Evolutionary conservation across 1,140 invertebrate genomes (phyloP).

Genomic region (Anagrus nilaparvatae): DNA sequence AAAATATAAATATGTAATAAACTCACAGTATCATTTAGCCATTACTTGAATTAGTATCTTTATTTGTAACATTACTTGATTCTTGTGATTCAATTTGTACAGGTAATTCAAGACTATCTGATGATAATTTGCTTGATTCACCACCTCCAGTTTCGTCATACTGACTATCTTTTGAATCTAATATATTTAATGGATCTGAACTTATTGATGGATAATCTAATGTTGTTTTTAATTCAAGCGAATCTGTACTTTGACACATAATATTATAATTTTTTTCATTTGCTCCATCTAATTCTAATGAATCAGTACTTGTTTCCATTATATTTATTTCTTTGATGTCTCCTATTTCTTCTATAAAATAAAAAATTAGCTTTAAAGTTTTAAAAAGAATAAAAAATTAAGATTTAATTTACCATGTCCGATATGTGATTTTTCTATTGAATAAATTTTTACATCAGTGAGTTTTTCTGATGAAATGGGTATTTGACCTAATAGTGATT

Average conservation of each 20-base stretch:
- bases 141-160: conserved; percentile 26
- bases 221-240: conserved; percentile 37
- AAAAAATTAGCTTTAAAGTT: neutral
- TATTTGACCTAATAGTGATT: neutral
- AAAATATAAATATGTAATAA: conserved; percentile 19
- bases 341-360: conserved; percentile 2
- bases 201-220: conserved; percentile 38
- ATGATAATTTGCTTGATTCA: conserved; percentile 33
- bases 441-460: conserved; percentile 25
- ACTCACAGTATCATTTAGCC: conserved; percentile 20
- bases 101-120: conserved; percentile 37
- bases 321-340: conserved; percentile 28
- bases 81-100: conserved; percentile 28
- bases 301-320: conserved; percentile 53
- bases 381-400: neutral
- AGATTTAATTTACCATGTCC: conserved; percentile 2
- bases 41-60: conserved; percentile 17
- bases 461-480: conserved; percentile 8
- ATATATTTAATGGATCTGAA: conserved; percentile 39
- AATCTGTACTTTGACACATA: conserved; percentile 38
- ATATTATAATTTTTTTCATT: conserved; percentile 29
- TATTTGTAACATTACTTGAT: conserved; percentile 14
- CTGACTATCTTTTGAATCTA: conserved; percentile 31
- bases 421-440: neutral
- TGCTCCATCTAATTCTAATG: conserved; percentile 44